Conservation (phyloP, 1,140 invertebrate species). For the Acromyrmex charruanus region DNA sequence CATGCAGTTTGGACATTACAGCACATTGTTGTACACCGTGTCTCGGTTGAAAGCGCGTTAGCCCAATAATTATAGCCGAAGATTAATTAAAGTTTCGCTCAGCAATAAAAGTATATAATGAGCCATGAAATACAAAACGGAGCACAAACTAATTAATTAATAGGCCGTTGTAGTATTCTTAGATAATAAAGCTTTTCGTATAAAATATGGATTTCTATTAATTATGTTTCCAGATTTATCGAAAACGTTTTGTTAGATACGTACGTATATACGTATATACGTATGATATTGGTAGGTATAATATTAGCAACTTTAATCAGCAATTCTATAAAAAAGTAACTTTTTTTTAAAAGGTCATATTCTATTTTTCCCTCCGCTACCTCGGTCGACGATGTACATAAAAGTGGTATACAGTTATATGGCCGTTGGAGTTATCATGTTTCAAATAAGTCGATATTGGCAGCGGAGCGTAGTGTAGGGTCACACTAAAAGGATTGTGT, state of each 20-base stretch:
- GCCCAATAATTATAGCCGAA: background rate
- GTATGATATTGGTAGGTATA: background rate
- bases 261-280: background rate
- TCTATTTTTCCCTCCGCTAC: background rate
- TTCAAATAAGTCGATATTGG: constrained; percentile 52
- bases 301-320: constrained; percentile 6
- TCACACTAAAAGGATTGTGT: constrained; percentile 37
- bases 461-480: background rate
- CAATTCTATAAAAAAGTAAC: constrained; percentile 15
- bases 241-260: background rate
- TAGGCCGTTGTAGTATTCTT: background rate
- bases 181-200: background rate
- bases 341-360: constrained; percentile 6
- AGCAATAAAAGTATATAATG: background rate
- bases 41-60: background rate
- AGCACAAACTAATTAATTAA: background rate
- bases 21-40: background rate
- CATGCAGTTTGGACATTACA: background rate
- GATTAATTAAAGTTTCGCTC: constrained; percentile 2
- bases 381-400: background rate
- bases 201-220: background rate
- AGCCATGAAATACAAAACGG: background rate
- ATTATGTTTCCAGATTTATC: background rate
- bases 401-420: constrained; percentile 28
- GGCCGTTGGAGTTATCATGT: constrained; percentile 10